Evolutionary conservation across 1,140 invertebrate species (phyloP).

Genomic region (Zophobas morio): DNA sequence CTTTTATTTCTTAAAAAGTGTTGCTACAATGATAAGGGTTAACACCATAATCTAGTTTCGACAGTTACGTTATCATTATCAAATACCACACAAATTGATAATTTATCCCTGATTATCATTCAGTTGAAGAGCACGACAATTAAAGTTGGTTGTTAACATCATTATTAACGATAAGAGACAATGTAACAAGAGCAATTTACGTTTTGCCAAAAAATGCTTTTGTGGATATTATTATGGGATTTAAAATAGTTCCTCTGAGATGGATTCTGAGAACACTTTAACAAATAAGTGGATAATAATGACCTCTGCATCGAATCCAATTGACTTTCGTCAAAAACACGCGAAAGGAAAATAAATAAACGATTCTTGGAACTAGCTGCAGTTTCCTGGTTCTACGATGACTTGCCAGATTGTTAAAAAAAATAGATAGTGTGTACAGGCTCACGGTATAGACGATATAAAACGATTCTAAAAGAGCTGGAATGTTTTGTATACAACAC

Average conservation of each 20-base stretch:
- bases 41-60: slow-evolving; percentile 10
- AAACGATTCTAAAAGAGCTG: too few species aligned
- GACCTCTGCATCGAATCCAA: background rate
- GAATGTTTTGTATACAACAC: too few species aligned
- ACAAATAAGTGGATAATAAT: background rate
- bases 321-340: background rate
- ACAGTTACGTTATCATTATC: slow-evolving; percentile 11
- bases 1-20: slow-evolving; percentile 13
- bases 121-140: slow-evolving; percentile 8
- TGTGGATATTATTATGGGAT: too few species aligned
- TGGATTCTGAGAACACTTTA: background rate
- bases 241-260: too few species aligned
- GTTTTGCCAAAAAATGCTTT: too few species aligned
- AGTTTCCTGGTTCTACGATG: too few species aligned
- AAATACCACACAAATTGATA: slow-evolving; percentile 14
- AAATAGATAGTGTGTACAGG: too few species aligned
- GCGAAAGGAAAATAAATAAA: too few species aligned
- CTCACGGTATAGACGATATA: too few species aligned
- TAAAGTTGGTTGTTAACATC: background rate
- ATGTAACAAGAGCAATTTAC: too few species aligned
- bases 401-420: too few species aligned
- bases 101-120: slow-evolving; percentile 10
- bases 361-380: too few species aligned
- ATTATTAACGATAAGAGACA: slow-evolving; percentile 10
- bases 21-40: slow-evolving; percentile 9